Evolutionary conservation across 2,113 vertebrate genomes (phyloP), one percentile per base, ranked within the genome.

Genomic region (Geococcyx californianus): DNA sequence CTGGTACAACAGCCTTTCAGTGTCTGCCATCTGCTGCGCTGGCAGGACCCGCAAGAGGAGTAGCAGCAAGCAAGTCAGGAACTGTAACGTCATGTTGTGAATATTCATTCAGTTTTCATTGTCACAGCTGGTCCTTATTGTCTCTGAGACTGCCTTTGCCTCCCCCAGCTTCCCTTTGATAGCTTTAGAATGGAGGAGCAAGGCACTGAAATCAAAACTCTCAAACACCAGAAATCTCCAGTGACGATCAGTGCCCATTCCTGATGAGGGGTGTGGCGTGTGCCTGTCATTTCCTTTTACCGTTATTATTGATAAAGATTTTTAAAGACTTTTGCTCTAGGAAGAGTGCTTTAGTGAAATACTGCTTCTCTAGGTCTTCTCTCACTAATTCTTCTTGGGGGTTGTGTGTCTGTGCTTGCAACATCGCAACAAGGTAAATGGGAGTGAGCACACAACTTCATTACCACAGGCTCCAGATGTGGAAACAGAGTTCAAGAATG

Each of bases 21-120:
- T 44, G 69, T 38, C 60, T 96, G 93, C 93, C 97, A 97, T 95
- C 91, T 94, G 94, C 95, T 89, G 73, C 45, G 31, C 80, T 92
- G 91, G 95, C 94, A 95, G 68, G 86, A 95, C 85, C 85, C 85
- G 72, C 36, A 55, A 73, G 73, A 88, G 83, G 66, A 95, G 87
- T 13, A 90, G 31, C 44, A 45, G 82, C 56, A 93, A n/a, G 68
- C 75, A 80, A 80, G 79, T 76, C 87, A 92, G 74, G 82, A 59
- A 76, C 49, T 62, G 56, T 87, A 92, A 95, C 2, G 0, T 90
- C 93, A 87, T 4, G 5, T 83, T 79, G 69, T 73, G 90, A 95
- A 95, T 90, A 90, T 84, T 94, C 69, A 87, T 93, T 85, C 77
- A 23, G 34, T 89, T 91, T 89, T 87, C 92, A 63, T 73, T 91